Conservation (phyloP, 2,113 vertebrate genomes). For the Centropristis striata region DNA sequence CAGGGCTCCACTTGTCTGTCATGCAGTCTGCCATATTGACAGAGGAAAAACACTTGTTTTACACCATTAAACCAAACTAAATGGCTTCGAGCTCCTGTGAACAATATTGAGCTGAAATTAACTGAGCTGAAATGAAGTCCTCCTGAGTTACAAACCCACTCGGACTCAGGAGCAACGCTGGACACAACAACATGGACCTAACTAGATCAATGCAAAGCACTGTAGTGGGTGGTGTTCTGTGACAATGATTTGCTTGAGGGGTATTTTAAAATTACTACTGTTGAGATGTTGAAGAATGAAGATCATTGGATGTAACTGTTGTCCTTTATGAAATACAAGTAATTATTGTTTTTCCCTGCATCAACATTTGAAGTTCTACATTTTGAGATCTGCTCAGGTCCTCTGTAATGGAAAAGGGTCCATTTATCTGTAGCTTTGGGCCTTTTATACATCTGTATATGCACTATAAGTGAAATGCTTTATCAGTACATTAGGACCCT, state of each 20-base stretch:
- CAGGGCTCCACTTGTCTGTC: conserved; percentile 18
- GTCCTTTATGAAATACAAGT: conserved; percentile 14
- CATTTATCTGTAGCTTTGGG: conserved; percentile 48
- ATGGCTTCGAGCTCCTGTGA: conserved; percentile 28
- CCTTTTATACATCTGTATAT: conserved; percentile 60
- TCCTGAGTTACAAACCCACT: conserved; percentile 24
- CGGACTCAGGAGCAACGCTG: background rate
- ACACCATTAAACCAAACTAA: conserved; percentile 44
- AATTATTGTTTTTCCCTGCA: conserved; percentile 10
- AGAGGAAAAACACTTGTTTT: conserved; percentile 36
- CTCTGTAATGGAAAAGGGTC: conserved; percentile 50
- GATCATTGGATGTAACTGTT: conserved; percentile 29
- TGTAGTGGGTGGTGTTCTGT: background rate
- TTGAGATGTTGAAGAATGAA: conserved; percentile 2
- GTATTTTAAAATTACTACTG: conserved; percentile 24
- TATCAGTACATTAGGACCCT: conserved; percentile 51
- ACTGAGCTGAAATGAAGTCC: conserved; percentile 30
- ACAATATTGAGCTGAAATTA: conserved; percentile 32
- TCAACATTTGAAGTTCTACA: conserved; percentile 21
- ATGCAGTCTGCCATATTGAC: conserved; percentile 36
- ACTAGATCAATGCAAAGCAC: conserved; percentile 25
- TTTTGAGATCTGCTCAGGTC: conserved; percentile 73
- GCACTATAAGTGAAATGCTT: conserved; percentile 73
- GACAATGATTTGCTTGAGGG: background rate
- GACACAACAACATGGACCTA: background rate